Conservation (phyloP, 2,113 vertebrate genomes). For the Leptobrachium ailaonicum region DNA sequence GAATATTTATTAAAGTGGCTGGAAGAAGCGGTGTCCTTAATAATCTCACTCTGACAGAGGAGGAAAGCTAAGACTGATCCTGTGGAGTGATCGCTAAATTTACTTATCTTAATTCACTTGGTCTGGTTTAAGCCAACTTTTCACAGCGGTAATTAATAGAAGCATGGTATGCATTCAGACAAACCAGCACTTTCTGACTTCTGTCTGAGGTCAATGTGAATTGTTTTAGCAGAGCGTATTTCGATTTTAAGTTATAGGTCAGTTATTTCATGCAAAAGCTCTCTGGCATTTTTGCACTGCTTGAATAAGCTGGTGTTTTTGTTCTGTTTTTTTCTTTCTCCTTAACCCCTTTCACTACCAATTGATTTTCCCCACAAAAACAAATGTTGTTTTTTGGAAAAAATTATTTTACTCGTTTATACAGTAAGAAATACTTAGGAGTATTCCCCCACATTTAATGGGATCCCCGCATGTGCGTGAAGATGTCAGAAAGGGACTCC, state of each 20-base stretch:
- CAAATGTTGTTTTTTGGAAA: no score
- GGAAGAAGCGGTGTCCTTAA: slow-evolving; percentile 50
- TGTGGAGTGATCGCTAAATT: slow-evolving; percentile 50
- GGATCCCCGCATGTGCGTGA: no score
- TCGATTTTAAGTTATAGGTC: slow-evolving; percentile 26
- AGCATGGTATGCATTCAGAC: slow-evolving; percentile 38
- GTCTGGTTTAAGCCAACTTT: slow-evolving; percentile 53
- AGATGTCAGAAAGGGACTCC: no score
- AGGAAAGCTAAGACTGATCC: slow-evolving; percentile 49
- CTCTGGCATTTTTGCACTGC: not conserved
- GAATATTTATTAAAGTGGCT: slow-evolving; percentile 55
- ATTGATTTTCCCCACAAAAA: no score
- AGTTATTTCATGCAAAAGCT: slow-evolving; percentile 1
- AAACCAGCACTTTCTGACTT: slow-evolving; percentile 45
- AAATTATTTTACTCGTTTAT: no score
- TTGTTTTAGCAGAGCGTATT: slow-evolving; percentile 31
- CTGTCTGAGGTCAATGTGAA: slow-evolving; percentile 31
- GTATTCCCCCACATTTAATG: no score
- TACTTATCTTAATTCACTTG: slow-evolving; percentile 56
- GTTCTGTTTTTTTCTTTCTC: no score
- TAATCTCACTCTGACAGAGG: slow-evolving; percentile 54
- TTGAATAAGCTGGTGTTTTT: not conserved
- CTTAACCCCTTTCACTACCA: no score
- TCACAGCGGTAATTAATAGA: slow-evolving; percentile 45
- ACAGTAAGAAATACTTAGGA: no score